Evolutionary conservation across 1,140 invertebrate species (phyloP).

Genomic region (Drosophila kikkawai): DNA sequence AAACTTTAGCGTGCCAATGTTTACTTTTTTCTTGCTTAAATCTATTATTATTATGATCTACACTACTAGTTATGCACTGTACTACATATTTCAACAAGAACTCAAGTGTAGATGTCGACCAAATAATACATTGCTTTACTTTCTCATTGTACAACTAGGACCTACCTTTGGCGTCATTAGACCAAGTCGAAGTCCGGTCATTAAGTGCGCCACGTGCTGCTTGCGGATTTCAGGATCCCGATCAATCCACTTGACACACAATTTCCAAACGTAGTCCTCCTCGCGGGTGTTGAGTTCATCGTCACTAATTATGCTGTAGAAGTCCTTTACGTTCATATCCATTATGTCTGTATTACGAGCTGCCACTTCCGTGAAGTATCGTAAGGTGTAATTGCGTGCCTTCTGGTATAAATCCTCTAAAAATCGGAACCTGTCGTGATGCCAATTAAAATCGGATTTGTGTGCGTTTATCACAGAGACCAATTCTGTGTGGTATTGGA

Average conservation of each 20-base stretch:
- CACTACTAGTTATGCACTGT: too few species aligned
- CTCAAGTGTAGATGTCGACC: not conserved
- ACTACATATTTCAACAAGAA: not conserved
- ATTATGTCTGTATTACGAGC: conserved; percentile 90
- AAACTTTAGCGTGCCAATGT: too few species aligned
- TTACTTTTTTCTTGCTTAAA: too few species aligned
- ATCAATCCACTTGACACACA: conserved; percentile 87
- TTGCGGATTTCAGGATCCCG: conserved; percentile 88
- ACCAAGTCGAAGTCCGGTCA: conserved; percentile 93
- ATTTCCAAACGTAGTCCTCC: conserved; percentile 87
- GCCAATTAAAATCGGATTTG: conserved; percentile 56
- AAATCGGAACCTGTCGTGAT: conserved; percentile 69
- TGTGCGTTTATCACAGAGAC: not conserved
- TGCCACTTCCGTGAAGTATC: conserved; percentile 90
- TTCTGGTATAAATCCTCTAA: conserved; percentile 89
- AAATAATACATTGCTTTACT: not conserved
- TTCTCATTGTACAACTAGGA: not conserved
- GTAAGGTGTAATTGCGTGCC: conserved; percentile 90
- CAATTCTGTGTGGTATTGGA: conserved; percentile 11
- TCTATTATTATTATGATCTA: not conserved
- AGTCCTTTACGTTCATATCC: conserved; percentile 88
- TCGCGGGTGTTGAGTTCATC: conserved; percentile 90
- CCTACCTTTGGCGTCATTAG: conserved; percentile 91
- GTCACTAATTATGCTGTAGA: conserved; percentile 90
- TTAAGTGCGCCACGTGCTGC: conserved; percentile 89